Base-by-base conservation (phyloP, 1,140 invertebrate species). In the Forficula auricularia region DNA sequence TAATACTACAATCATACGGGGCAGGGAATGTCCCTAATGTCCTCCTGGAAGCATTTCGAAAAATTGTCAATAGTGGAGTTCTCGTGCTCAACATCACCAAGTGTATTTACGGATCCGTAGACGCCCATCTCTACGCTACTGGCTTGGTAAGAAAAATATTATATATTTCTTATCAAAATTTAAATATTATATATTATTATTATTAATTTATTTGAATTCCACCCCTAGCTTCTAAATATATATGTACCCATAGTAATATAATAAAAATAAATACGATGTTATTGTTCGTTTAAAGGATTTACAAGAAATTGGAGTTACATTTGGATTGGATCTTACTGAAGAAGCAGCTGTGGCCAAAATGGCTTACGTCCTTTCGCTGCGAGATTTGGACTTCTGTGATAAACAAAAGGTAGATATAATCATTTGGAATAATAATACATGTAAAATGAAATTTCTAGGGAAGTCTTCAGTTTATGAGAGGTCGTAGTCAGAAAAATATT, bases 1-100 rank as follows among this genome's bases (percentile, higher is more conserved):
- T 95, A 2, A 80, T 98, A 1, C 59, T 98, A 10, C 85, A 95
- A 61, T 86, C 82, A 0, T 98, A 91, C 52, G 92, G 92, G 6
- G 71, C 81, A 1, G 94, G 94, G 1, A 98, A 98, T 56, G 74
- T 92, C 14, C 91, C 92, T 0, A 75, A 73, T 0, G 82, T 95
- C 50, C 63, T 98, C 1, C 58, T 95, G 1, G 62, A 73, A 0
- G 81, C 79, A 48, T 60, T 97, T 1, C 61, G 70, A 30, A 63
- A 67, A 1, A 91, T 92, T 0, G 66, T 75, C 1, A 61, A 75
- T 16, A 65, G 82, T 19, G 91, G 88, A 1, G 72, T 95, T 0
- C 75, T 98, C 9, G 77, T 98, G 27, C 71, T 98, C 1, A 97
- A 96, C 59, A 86, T 84, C 32, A 91, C 89, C 0, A 91, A 97